Evolutionary conservation across 2,797 vertebrate species (phyloP).

Genomic region (Lophura swinhoii): DNA sequence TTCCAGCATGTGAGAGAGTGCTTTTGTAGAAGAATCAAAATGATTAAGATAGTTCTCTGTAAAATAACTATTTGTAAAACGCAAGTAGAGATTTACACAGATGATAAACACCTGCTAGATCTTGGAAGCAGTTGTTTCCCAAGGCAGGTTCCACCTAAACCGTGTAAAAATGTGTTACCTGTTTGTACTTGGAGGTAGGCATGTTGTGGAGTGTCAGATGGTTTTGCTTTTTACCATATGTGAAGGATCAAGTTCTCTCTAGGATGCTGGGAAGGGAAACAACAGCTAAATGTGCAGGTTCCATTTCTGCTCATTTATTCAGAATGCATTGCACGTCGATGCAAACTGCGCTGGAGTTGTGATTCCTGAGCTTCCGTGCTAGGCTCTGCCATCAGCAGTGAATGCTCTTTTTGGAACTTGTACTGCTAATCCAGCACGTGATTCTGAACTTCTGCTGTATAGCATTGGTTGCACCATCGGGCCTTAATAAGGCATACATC

Average conservation of each 20-base stretch:
- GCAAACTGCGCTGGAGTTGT: rapidly evolving
- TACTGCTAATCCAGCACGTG: rapidly evolving
- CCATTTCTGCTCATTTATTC: not conserved
- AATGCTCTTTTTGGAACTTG: not conserved
- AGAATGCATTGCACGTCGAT: not conserved
- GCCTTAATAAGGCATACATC: not conserved
- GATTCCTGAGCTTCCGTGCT: not conserved
- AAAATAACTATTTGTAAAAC: not conserved
- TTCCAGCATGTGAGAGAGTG: not conserved
- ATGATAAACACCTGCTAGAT: rapidly evolving
- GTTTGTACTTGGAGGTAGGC: not conserved
- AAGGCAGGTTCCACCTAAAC: not conserved
- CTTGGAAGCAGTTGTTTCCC: not conserved
- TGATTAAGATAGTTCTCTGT: not conserved
- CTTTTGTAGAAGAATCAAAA: not conserved
- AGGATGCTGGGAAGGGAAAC: not conserved
- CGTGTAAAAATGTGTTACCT: not conserved
- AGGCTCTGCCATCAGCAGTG: rapidly evolving
- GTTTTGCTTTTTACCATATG: not conserved
- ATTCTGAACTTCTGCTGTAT: not conserved
- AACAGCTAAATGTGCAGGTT: not conserved
- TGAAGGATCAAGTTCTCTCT: not conserved
- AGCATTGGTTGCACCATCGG: rapidly evolving
- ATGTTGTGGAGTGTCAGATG: not conserved
- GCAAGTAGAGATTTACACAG: not conserved